A percentile compares a stretch with the other conserved stretches of the same genome.
Evolutionary conservation across 1,140 invertebrate genomes (phyloP).

Genomic region (Neodiprion pinetum): DNA sequence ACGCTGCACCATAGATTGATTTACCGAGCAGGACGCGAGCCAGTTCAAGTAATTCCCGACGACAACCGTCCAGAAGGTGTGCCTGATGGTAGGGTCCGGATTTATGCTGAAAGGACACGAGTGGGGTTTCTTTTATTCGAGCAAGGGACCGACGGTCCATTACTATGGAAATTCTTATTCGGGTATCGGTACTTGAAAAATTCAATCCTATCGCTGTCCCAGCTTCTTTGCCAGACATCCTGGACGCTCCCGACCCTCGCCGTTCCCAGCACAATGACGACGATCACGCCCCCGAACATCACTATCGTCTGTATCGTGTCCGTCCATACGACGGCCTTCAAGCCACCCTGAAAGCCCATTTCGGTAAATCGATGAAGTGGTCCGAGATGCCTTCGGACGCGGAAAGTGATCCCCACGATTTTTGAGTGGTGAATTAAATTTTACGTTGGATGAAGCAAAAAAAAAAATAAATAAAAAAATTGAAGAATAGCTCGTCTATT

Average conservation of each 20-base stretch:
- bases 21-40: slow-evolving; percentile 81
- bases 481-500: not conserved
- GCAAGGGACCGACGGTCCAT: not conserved
- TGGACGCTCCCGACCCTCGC: slow-evolving; percentile 69
- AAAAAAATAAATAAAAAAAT: not conserved
- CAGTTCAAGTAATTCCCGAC: slow-evolving; percentile 85
- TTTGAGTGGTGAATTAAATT: slow-evolving; percentile 13
- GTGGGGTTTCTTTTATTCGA: not conserved
- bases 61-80: slow-evolving; percentile 83
- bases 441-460: not conserved
- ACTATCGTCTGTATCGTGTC: slow-evolving; percentile 82
- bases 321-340: slow-evolving; percentile 89
- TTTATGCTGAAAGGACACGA: slow-evolving; percentile 68
- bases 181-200: slow-evolving; percentile 66
- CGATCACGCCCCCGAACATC: slow-evolving; percentile 76
- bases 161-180: not conserved
- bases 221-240: slow-evolving; percentile 68
- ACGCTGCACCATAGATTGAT: slow-evolving; percentile 86
- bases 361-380: slow-evolving; percentile 7
- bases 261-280: slow-evolving; percentile 73
- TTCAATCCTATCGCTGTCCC: slow-evolving; percentile 64
- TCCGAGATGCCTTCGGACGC: not conserved
- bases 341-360: slow-evolving; percentile 71
- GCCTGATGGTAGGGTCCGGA: slow-evolving; percentile 76
- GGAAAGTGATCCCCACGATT: not conserved